Conservation (phyloP, 1,140 invertebrate species). For the Chlorops oryzae region DNA sequence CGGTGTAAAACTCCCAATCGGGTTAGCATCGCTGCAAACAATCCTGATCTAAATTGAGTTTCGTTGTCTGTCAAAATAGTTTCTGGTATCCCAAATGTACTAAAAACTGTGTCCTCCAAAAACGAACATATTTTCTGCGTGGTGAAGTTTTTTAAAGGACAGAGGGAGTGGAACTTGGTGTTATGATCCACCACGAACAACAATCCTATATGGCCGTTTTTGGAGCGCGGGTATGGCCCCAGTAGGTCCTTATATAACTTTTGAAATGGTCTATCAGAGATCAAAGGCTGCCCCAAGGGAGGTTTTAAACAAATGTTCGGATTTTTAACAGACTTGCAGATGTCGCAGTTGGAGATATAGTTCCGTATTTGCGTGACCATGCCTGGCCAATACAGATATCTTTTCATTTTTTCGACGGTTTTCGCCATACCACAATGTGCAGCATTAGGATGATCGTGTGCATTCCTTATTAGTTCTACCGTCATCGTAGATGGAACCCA, state of each 20-base stretch:
- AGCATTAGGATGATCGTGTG: background rate
- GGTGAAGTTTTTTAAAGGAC: constrained; percentile 2
- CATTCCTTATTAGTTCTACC: background rate
- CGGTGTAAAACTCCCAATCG: background rate
- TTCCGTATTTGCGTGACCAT: constrained; percentile 7
- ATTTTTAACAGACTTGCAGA: constrained; percentile 8
- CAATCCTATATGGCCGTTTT: constrained; percentile 8
- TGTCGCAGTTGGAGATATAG: constrained; percentile 11
- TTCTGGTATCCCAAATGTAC: constrained; percentile 11
- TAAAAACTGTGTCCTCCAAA: constrained; percentile 6
- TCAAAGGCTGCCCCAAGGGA: constrained; percentile 5
- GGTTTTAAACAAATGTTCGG: constrained; percentile 4
- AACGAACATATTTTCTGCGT: background rate
- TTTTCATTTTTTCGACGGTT: background rate
- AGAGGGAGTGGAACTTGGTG: constrained; percentile 10
- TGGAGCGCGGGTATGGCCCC: constrained; percentile 8
- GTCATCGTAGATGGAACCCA: background rate
- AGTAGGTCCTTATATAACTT: constrained; percentile 6
- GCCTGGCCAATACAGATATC: constrained; percentile 8
- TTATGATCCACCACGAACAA: constrained; percentile 11
- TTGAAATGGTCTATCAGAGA: constrained; percentile 10
- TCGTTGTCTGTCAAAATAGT: constrained; percentile 12
- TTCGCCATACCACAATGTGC: constrained; percentile 3
- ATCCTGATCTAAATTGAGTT: constrained; percentile 11
- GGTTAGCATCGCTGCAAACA: constrained; percentile 2